Evolutionary conservation across 1,140 invertebrate species (phyloP).

Genomic region (Drosophila persimilis): DNA sequence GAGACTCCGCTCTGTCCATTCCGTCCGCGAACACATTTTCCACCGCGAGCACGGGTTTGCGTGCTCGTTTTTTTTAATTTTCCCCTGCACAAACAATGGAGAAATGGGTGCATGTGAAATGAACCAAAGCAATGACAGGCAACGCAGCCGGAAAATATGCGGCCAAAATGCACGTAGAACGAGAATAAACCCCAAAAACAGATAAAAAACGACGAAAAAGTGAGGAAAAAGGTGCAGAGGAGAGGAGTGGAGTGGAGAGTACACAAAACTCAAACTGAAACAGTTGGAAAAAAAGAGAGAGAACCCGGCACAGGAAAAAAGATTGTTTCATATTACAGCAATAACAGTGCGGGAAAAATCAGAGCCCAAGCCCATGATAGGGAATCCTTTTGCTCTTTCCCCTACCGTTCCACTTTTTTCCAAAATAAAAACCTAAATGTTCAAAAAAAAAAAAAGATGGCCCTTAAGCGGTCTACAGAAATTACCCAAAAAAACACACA

Average conservation of each 20-base stretch:
- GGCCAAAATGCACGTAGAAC: slow-evolving; percentile 62
- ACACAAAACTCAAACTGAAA: slow-evolving; percentile 9
- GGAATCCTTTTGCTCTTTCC: slow-evolving; percentile 41
- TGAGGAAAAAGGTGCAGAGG: background rate
- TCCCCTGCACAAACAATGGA: slow-evolving; percentile 61
- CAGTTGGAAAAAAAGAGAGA: background rate
- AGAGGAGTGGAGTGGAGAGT: too few species aligned
- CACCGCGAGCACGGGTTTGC: slow-evolving; percentile 28
- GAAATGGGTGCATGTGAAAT: slow-evolving; percentile 75
- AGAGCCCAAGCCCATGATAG: slow-evolving; percentile 52
- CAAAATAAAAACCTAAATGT: slow-evolving; percentile 32
- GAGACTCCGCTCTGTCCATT: slow-evolving; percentile 20
- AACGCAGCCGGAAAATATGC: slow-evolving; percentile 67
- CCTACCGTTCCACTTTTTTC: slow-evolving; percentile 8
- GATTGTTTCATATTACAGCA: slow-evolving; percentile 76
- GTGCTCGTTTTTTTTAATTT: slow-evolving; percentile 62
- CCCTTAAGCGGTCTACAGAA: slow-evolving; percentile 44
- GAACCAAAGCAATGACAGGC: slow-evolving; percentile 50
- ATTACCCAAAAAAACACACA: slow-evolving; percentile 48
- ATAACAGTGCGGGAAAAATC: slow-evolving; percentile 71
- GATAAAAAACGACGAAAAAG: background rate
- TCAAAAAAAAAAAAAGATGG: slow-evolving; percentile 5
- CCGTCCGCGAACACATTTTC: slow-evolving; percentile 35
- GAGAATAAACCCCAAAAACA: slow-evolving; percentile 30
- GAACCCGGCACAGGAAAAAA: slow-evolving; percentile 4